phyloP scores from a whole-genome alignment of 1,140 invertebrate species.

The Sinonovacula constricta region DNA sequence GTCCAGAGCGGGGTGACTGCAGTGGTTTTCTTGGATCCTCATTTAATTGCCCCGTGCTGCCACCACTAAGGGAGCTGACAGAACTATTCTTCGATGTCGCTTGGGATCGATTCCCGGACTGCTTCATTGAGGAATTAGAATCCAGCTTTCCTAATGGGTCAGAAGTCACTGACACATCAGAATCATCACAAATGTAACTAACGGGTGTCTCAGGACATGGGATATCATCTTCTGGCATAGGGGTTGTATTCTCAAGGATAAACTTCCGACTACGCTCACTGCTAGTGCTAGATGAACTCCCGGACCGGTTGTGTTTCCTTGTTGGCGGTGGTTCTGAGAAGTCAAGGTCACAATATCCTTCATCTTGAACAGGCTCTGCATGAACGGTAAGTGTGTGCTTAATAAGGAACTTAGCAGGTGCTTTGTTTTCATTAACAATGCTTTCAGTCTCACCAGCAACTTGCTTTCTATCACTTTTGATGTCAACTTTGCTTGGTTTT shows the following conservation, averaged over 20 bases:
- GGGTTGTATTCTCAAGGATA: neutral
- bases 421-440: neutral
- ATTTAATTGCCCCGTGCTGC: no score
- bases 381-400: neutral
- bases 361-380: constrained; percentile 12
- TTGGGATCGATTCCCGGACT: neutral
- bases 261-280: constrained; percentile 29
- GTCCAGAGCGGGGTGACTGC: neutral
- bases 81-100: no score
- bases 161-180: constrained; percentile 9
- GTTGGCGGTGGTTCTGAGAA: neutral
- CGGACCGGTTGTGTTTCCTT: neutral
- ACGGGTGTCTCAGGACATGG: constrained; percentile 27
- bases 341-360: constrained; percentile 41
- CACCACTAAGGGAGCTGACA: no score
- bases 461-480: no score
- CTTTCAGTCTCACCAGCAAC: no score
- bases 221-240: constrained; percentile 12
- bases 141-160: constrained; percentile 7
- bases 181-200: constrained; percentile 21
- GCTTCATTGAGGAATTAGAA: constrained; percentile 27
- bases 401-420: constrained; percentile 12
- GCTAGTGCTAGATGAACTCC: constrained; percentile 23
- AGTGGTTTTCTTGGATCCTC: neutral
- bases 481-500: no score